Evolutionary conservation across 1,140 invertebrate species (phyloP), one percentile per base, ranked within the genome.

Genomic region (Drosophila equinoxialis): DNA sequence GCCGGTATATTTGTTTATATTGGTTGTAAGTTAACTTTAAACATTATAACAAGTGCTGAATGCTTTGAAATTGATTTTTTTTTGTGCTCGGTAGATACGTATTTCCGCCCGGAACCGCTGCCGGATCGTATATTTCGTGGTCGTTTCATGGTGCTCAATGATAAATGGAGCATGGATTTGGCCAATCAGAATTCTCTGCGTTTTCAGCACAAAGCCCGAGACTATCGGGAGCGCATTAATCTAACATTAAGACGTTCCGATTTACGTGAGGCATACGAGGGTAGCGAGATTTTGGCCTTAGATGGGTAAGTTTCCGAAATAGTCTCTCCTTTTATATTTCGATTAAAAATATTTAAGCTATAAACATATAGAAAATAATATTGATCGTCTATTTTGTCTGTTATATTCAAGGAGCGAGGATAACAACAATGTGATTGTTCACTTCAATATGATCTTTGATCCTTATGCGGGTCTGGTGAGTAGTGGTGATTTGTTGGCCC

Each of bases 1-100:
- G 95, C 96, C 30, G 96, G 96, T 11, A 94, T 96, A 45, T 95
- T 96, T 54, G 95, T 98, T 62, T 98, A 98, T 92, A 94, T 97
- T 79, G 97, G 95, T 92, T 97, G 97, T 98, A 94, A 87, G 84
- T 84, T 13, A 14, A 30, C 30, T 30, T 30, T 30, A 5, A 3
- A 30, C 6, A 1, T 20, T 6, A 7, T 26, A 13, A 4, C 23
- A 26, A 26, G 2, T 26, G 23, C 3, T 26, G n/a, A 13, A 1
- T 17, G 48, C 6, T 6, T 4, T 30, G 33, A 0, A 8, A 33
- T 63, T 26, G 14, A 14, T 35, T 42, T 30, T 8, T n/a, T n/a
- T n/a, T 33, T 37, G 35, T 11, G 1, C 35, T 37, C 8, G 14
- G 3, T 7, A 97, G 96, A 97, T 89, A 95, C 96, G 79, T 97